Percentiles rank a stretch among this genome's conserved stretches.
Conservation (phyloP, 2,888 invertebrate genomes). For the Apodemia zela region DNA sequence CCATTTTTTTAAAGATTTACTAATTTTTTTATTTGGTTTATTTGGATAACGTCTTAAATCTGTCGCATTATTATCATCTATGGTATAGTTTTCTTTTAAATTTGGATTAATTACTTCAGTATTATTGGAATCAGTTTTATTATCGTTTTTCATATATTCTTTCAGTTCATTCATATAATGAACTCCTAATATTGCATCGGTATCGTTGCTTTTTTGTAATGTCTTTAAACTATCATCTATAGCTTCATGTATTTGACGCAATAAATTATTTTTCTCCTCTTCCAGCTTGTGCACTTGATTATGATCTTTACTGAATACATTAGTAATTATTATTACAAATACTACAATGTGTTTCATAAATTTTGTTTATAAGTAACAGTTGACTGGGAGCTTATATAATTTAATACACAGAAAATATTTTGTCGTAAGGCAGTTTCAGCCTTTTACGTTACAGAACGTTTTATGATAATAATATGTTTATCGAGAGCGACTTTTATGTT, state of each 20-base stretch:
- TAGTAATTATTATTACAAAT: not conserved
- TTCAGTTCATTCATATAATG: conserved; percentile 43
- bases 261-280: conserved; percentile 40
- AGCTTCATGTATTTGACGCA: conserved; percentile 42
- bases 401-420: not conserved
- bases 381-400: not conserved
- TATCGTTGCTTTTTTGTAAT: conserved; percentile 40
- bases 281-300: conserved; percentile 39
- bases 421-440: not conserved
- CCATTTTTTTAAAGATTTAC: conserved; percentile 20
- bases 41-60: conserved; percentile 16
- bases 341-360: not conserved
- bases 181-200: conserved; percentile 40
- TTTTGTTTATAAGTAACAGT: not conserved
- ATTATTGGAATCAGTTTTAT: conserved; percentile 29
- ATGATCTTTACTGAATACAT: not conserved
- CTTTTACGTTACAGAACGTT: not conserved
- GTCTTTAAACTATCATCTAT: conserved; percentile 45
- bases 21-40: conserved; percentile 20
- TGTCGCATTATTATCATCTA: conserved; percentile 12
- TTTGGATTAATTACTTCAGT: conserved; percentile 20
- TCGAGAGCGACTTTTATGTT: not conserved
- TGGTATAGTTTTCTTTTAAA: conserved; percentile 20
- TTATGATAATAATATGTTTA: not conserved
- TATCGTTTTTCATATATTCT: conserved; percentile 39